Percentiles rank a stretch among this genome's conserved stretches.
These are phyloP conservation scores for Dasyornis broadbenti DNA, from an alignment of 2,113 vertebrate species.

Conservation along the genomic window DNA sequence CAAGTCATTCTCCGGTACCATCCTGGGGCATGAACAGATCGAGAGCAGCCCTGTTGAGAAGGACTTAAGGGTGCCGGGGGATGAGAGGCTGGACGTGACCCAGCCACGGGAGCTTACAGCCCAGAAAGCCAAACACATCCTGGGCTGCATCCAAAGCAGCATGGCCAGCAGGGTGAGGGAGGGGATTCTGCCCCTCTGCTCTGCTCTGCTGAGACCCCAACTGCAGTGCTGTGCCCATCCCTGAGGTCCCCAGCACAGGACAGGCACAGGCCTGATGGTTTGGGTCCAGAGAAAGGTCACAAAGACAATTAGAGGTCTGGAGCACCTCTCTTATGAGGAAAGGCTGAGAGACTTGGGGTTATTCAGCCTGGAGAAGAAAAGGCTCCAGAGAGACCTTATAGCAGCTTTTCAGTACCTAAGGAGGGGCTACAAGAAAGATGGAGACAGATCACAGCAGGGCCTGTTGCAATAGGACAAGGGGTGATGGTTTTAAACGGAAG, in stretches of 20 bases:
- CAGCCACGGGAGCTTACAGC: accelerated
- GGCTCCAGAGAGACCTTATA: not conserved
- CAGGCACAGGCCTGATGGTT: not conserved
- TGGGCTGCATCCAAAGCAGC: not conserved
- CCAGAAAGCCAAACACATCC: accelerated
- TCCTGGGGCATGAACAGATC: not conserved
- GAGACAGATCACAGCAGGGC: not conserved
- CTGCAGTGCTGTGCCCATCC: not conserved
- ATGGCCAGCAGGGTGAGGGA: accelerated
- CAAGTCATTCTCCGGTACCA: accelerated
- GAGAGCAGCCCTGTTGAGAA: accelerated
- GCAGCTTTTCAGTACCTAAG: not conserved
- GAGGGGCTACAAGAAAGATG: not conserved
- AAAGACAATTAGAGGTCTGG: not conserved
- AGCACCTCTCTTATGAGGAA: not conserved
- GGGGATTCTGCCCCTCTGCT: not conserved
- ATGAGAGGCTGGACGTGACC: not conserved
- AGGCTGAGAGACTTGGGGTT: not conserved
- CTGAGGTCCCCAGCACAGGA: not conserved
- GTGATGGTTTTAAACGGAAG: not conserved
- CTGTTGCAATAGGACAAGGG: not conserved
- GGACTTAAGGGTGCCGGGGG: accelerated
- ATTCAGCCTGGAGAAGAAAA: not conserved
- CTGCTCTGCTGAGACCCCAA: not conserved
- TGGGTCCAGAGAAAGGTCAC: accelerated